Base-by-base conservation (phyloP, 2,113 vertebrate genomes). In the Myotis brandtii region DNA sequence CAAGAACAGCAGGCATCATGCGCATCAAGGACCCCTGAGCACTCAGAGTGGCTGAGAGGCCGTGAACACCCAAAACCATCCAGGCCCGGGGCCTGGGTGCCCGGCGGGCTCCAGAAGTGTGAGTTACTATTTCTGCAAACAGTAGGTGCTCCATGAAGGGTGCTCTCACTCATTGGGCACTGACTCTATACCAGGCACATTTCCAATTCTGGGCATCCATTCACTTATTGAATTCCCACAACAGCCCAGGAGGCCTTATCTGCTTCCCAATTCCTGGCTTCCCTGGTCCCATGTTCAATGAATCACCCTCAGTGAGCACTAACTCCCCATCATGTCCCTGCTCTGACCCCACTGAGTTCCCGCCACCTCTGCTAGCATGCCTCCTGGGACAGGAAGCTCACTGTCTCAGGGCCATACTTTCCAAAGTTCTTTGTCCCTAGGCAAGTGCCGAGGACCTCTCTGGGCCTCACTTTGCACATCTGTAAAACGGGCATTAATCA, bases 51-150 rank as follows among this genome's bases (percentile, higher is more conserved):
- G n/a, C 52, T 6, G 59, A 59, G 30, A 43, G 18, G 46, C 0
- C 2, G 5, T 12, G 48, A 18, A 30, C 2, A 0, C 62, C 52
- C 70, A 14, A 0, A 56, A 2, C 0, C 13, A 12, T 2, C 9
- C 30, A 32, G 27, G 21, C 40, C 2, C 1, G 2, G 37, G 77
- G 54, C 6, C 59, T 46, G 64, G 69, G 20, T 1, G 1, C 23
- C 0, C 2, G 23, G 25, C n/a, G 16, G 80, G 2, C 46, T 25
- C 59, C 23, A 0, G 0, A 0, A 12, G 37, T 4, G 9, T 18
- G 27, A 27, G 32, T 7, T 5, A 1, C 86, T 17, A 0, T 50
- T 43, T 43, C 67, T 5, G 37, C 46, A 34, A 30, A 40, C 3
- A 16, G 84, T 0, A 48, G 59, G 11, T 1, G 21, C 66, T 34